phyloP scores from a whole-genome alignment of 2,113 vertebrate genomes.

The Dendrocopos noguchii region DNA sequence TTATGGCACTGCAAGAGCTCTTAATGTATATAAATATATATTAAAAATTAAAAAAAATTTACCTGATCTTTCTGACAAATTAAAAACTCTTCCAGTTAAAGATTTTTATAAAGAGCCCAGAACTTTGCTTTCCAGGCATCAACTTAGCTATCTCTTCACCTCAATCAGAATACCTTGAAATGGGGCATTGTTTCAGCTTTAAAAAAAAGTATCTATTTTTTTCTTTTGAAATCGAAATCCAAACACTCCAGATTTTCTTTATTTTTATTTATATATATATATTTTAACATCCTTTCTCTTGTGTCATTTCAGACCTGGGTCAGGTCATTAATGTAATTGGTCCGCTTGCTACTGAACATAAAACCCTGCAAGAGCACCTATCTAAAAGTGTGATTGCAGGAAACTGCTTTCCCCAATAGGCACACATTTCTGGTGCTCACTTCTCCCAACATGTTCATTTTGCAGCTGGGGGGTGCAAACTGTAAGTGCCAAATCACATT shows the following conservation, averaged over 20 bases:
- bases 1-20: no score
- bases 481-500: not conserved
- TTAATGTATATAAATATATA: not conserved
- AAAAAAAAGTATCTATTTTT: not conserved
- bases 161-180: not conserved
- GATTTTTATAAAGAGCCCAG: not conserved
- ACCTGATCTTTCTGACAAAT: not conserved
- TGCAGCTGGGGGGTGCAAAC: not conserved
- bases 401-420: constrained; percentile 1
- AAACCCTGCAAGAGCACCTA: not conserved
- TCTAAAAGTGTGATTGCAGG: not conserved
- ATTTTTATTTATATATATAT: not conserved
- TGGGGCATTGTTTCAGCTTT: not conserved
- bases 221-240: not conserved
- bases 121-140: not conserved
- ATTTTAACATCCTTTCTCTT: not conserved
- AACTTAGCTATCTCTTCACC: no score
- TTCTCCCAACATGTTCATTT: not conserved
- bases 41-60: not conserved
- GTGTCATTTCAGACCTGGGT: not conserved
- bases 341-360: not conserved
- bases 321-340: not conserved
- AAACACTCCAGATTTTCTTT: not conserved
- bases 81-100: not conserved
- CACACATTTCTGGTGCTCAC: not conserved